Conservation (phyloP, 1,140 invertebrate species). For the Arctopsyche grandis region DNA sequence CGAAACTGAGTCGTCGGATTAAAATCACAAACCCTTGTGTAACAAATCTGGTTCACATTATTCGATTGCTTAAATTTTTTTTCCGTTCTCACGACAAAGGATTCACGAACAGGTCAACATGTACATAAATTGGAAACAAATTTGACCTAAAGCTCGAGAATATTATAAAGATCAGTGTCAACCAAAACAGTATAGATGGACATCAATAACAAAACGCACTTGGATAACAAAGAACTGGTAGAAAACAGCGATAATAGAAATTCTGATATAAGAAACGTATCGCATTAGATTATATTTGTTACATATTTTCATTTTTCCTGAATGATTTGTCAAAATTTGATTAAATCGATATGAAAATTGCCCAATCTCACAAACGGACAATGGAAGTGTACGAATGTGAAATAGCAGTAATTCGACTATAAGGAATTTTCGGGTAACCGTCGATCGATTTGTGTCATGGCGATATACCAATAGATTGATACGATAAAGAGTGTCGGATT, state of each 20-base stretch:
- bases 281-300: neutral
- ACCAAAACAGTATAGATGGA: neutral
- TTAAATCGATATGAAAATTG: slow-evolving; percentile 10
- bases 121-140: slow-evolving; percentile 21
- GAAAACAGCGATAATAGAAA: too few relatives aligned
- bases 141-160: neutral
- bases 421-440: slow-evolving; percentile 2
- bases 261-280: neutral
- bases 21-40: slow-evolving; percentile 39
- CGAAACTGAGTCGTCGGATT: slow-evolving; percentile 14
- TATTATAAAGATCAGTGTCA: neutral
- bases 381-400: neutral
- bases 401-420: neutral
- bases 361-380: slow-evolving; percentile 18
- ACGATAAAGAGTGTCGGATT: slow-evolving; percentile 6
- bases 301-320: neutral
- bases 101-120: slow-evolving; percentile 38
- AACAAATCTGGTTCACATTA: slow-evolving; percentile 44
- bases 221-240: neutral
- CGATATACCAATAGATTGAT: slow-evolving; percentile 10
- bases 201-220: neutral
- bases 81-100: slow-evolving; percentile 39
- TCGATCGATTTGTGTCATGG: slow-evolving; percentile 19
- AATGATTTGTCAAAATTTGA: slow-evolving; percentile 29
- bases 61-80: slow-evolving; percentile 32